Conservation (phyloP, 1,140 invertebrate genomes). For the Sitobion miscanthi region DNA sequence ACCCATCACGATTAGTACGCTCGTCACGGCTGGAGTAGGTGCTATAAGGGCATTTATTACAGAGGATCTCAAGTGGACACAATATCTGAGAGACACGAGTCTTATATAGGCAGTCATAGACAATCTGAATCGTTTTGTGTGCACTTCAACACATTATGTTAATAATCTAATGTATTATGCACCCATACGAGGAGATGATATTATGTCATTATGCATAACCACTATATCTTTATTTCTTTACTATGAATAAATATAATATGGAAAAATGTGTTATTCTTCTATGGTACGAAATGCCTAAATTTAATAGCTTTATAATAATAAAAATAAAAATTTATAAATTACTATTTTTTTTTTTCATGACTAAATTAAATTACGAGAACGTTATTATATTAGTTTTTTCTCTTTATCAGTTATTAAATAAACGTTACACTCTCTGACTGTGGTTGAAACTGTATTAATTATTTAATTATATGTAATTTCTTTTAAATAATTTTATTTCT, state of each 20-base stretch:
- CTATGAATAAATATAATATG: not conserved
- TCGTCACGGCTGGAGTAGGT: not conserved
- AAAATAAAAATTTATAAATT: not conserved
- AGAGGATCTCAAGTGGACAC: not conserved
- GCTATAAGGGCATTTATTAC: not conserved
- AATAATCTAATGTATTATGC: constrained; percentile 1
- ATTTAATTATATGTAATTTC: not conserved
- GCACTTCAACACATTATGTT: not conserved
- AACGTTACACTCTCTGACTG: not conserved
- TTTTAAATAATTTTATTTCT: not conserved
- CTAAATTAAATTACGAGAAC: not conserved
- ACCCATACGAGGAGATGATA: not conserved
- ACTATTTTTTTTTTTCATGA: not conserved
- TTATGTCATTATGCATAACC: not conserved
- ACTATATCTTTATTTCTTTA: not conserved
- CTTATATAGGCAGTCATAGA: not conserved
- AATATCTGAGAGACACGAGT: not conserved
- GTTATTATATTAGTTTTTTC: not conserved
- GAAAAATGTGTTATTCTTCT: not conserved
- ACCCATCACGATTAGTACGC: not conserved
- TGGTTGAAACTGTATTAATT: not conserved
- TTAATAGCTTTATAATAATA: not conserved
- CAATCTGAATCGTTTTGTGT: not conserved
- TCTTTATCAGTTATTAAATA: not conserved
- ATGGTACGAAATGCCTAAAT: not conserved